A percentile compares a stretch with the other conserved stretches of the same genome.
phyloP scores from a whole-genome alignment of 2,113 vertebrate species.

The Camarhynchus parvulus region DNA sequence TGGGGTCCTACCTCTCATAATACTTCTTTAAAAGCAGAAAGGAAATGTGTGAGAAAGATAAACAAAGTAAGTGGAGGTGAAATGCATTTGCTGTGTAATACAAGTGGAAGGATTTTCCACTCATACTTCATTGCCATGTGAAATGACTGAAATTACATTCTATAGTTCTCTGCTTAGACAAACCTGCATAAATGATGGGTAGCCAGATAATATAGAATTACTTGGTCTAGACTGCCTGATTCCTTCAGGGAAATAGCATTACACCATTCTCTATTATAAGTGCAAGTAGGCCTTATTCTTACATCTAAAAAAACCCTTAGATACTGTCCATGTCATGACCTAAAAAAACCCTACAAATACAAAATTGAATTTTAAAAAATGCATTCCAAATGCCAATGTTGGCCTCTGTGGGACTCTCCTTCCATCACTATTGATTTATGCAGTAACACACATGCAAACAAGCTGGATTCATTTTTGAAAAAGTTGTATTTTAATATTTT shows the following conservation, averaged over 20 bases:
- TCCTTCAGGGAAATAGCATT: background rate
- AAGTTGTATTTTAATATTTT: background rate
- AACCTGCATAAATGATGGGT: background rate
- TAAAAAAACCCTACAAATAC: background rate
- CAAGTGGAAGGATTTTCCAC: background rate
- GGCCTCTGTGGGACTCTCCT: background rate
- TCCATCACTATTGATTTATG: background rate
- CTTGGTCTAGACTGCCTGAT: background rate
- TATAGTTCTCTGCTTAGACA: background rate
- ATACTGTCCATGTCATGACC: background rate
- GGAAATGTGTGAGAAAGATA: background rate
- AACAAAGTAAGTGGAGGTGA: background rate
- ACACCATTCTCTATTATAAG: background rate
- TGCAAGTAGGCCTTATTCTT: background rate
- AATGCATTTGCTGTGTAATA: background rate
- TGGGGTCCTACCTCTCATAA: background rate
- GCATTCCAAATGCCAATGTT: background rate
- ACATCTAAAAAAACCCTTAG: background rate
- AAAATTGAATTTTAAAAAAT: background rate
- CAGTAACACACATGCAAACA: background rate
- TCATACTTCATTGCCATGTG: background rate
- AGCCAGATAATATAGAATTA: rapidly evolving
- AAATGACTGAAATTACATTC: background rate
- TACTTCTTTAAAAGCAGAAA: background rate
- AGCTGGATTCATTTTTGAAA: background rate